These are phyloP conservation scores for Armadillidium nasatum DNA, from an alignment of 1,140 invertebrate genomes.

Conservation along the genomic window DNA sequence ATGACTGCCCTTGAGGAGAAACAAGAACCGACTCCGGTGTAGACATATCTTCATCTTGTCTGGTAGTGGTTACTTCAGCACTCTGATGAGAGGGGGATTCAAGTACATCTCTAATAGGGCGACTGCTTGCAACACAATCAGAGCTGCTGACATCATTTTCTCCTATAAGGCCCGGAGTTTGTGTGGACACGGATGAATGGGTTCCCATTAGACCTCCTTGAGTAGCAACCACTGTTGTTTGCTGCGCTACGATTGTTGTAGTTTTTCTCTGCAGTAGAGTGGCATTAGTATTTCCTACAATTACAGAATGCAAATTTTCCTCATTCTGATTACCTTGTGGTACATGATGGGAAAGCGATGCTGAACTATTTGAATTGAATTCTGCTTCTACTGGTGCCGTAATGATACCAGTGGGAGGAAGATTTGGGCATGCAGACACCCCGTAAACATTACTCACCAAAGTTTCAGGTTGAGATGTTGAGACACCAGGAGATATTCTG, in stretches of 20 bases:
- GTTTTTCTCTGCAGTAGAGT: constrained; percentile 38
- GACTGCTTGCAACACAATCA: constrained; percentile 31
- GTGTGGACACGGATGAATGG: constrained; percentile 43
- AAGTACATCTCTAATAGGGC: constrained; percentile 7
- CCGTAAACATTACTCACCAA: constrained; percentile 28
- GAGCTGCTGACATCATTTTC: constrained; percentile 44
- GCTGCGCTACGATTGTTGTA: constrained; percentile 34
- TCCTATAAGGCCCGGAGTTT: constrained; percentile 37
- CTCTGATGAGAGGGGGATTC: constrained; percentile 43
- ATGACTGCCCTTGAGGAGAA: neutral
- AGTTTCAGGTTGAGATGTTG: constrained; percentile 31
- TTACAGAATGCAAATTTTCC: constrained; percentile 32
- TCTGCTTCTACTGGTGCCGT: constrained; percentile 28
- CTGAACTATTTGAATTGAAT: constrained; percentile 29
- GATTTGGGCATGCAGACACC: constrained; percentile 31
- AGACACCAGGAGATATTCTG: constrained; percentile 9
- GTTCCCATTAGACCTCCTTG: constrained; percentile 32
- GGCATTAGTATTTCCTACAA: constrained; percentile 32
- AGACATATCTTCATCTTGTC: constrained; percentile 38
- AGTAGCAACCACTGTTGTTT: constrained; percentile 36
- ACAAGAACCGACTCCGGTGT: neutral
- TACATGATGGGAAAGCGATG: constrained; percentile 29
- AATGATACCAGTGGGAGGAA: constrained; percentile 28
- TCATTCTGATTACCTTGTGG: constrained; percentile 32
- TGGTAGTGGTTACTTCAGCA: constrained; percentile 41